Evolutionary conservation across 2,113 vertebrate species (phyloP), one percentile per base, ranked within the genome.

Genomic region (Nicator chloris): DNA sequence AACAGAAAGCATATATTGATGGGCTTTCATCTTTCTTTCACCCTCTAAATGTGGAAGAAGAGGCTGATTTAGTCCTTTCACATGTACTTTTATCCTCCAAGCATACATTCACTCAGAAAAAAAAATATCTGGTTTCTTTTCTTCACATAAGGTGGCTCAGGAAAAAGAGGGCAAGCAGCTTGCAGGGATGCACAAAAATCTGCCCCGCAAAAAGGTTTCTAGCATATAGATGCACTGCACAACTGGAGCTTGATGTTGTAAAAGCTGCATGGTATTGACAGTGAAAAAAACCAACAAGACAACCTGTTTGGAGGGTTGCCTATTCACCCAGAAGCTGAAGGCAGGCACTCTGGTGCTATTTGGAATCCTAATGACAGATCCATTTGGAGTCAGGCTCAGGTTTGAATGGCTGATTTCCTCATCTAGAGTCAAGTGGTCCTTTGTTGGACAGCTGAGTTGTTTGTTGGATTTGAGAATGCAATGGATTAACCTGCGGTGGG

Each of bases 331-430:
- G 18, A 30, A 92, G 53, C 20, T 69, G 37, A 65, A 82, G n/a
- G 27, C n/a, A 61, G 5, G 6, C 13, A 10, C 4, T 23, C 6
- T 1, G 1, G 31, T 68, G 47, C 31, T 75, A 20, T 3, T 28
- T 45, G 18, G 42, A 90, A 9, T 63, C 17, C 30, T 73, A 65
- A 50, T 51, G 21, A 35, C 54, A 28, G 50, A 44, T 35, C 9
- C 11, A 44, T 80, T 66, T 33, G 20, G 47, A 80, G 27, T 11
- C 26, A 51, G 50, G 11, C 11, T 44, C 39, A 37, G 13, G 13
- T 85, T 20, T 78, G 37, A 91, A 70, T 18, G 17, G 13, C n/a
- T n/a, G 27, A 53, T 63, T 57, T 56, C 30, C 26, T 40, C 9
- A 18, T 70, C 31, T 30, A 70, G 31, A 70, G 17, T 5, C 13